Conservation (phyloP, 2,888 invertebrate species). For the Cheilosia pagana region DNA sequence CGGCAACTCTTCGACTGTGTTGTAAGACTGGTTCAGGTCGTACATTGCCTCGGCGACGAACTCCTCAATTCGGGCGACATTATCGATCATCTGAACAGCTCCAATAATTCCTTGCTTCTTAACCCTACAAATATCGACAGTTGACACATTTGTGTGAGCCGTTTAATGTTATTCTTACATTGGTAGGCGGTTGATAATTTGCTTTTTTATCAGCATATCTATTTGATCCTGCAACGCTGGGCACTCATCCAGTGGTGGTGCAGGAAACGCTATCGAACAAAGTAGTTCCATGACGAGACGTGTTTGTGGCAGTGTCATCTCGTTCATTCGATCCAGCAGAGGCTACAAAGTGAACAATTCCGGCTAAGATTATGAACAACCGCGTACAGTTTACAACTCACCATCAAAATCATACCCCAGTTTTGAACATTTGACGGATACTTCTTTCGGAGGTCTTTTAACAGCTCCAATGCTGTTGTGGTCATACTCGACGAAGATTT, state of each 20-base stretch:
- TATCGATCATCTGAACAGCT: conserved; percentile 90
- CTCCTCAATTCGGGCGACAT: conserved; percentile 85
- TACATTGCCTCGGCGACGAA: conserved; percentile 80
- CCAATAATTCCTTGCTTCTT: conserved; percentile 91
- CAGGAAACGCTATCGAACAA: conserved; percentile 89
- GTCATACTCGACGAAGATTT: conserved; percentile 80
- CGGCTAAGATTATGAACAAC: neutral
- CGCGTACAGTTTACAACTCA: conserved; percentile 60
- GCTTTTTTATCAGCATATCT: conserved; percentile 93
- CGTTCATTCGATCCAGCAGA: conserved; percentile 90
- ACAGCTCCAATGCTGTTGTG: conserved; percentile 79
- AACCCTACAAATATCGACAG: conserved; percentile 83
- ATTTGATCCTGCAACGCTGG: conserved; percentile 92
- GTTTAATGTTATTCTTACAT: conserved; percentile 80
- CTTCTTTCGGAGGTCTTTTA: conserved; percentile 80
- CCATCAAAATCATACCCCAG: conserved; percentile 81
- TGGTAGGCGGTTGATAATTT: conserved; percentile 88
- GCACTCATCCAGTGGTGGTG: conserved; percentile 84
- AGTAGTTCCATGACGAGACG: conserved; percentile 91
- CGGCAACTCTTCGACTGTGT: conserved; percentile 84
- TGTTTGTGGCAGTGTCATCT: conserved; percentile 89
- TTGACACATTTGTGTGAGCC: no score
- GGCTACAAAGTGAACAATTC: conserved; percentile 81
- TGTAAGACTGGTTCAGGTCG: conserved; percentile 84
- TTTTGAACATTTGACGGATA: conserved; percentile 81